Evolutionary conservation across 2,888 invertebrate species (phyloP).

Genomic region (Dryococelus australis): DNA sequence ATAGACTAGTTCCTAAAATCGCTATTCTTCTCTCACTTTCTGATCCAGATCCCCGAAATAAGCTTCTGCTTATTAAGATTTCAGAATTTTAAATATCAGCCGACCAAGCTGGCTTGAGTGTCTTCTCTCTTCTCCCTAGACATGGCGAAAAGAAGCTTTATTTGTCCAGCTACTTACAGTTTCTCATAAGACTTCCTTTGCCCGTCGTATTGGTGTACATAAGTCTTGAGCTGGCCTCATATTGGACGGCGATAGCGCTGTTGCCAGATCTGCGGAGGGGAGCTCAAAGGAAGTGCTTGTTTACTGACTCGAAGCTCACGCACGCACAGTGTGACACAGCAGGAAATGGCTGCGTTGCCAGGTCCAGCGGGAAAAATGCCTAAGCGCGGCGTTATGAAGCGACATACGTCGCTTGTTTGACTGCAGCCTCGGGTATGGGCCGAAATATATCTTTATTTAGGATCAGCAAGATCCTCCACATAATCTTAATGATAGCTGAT

Average conservation of each 20-base stretch:
- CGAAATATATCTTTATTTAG: no score
- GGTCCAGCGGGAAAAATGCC: no score
- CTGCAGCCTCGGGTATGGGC: no score
- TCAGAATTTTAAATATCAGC: slow-evolving; percentile 6
- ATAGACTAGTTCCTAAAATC: no score
- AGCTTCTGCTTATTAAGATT: background rate
- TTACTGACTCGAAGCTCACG: background rate
- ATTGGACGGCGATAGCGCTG: background rate
- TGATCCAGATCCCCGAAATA: background rate
- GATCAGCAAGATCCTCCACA: no score
- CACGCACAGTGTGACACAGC: no score
- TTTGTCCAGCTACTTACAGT: background rate
- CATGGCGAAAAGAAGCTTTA: background rate
- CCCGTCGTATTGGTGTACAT: slow-evolving; percentile 8
- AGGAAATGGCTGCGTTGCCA: no score
- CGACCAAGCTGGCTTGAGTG: background rate
- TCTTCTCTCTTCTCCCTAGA: no score
- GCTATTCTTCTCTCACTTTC: background rate
- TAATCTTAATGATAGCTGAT: no score
- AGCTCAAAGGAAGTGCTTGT: background rate
- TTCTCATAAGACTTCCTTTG: background rate
- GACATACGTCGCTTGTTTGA: no score
- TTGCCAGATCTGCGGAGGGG: background rate
- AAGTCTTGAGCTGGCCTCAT: background rate
- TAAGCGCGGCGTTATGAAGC: no score